Evolutionary conservation across 1,140 invertebrate species (phyloP).

Genomic region (Caenorhabditis inopinata): DNA sequence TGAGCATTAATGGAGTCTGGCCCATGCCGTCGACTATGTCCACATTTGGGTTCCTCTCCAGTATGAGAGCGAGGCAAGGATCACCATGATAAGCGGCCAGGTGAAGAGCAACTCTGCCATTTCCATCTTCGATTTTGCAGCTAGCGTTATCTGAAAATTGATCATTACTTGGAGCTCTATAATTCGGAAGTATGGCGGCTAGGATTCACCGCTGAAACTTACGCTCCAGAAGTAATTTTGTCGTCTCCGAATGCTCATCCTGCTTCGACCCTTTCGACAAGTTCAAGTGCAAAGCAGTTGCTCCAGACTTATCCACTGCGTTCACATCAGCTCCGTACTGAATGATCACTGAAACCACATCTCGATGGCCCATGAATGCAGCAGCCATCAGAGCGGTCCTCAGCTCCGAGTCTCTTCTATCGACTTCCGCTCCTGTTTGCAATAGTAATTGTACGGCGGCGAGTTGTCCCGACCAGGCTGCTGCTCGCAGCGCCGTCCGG

Average conservation of each 20-base stretch:
- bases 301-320: conserved; percentile 44
- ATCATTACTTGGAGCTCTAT: too few relatives aligned
- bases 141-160: conserved; percentile 19
- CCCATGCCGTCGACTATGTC: conserved; percentile 42
- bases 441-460: conserved; percentile 15
- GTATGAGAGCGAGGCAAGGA: conserved; percentile 14
- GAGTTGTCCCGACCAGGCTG: conserved; percentile 45
- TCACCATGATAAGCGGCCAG: conserved; percentile 48
- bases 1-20: conserved; percentile 46
- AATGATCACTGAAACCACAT: conserved; percentile 38
- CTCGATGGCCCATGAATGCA: conserved; percentile 48
- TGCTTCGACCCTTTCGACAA: conserved; percentile 46
- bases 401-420: conserved; percentile 45
- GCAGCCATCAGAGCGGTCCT: conserved; percentile 50
- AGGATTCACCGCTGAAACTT: not conserved
- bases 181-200: too few relatives aligned
- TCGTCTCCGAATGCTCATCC: conserved; percentile 37
- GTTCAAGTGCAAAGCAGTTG: conserved; percentile 47
- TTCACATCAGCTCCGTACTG: conserved; percentile 35
- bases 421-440: conserved; percentile 40
- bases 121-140: conserved; percentile 5
- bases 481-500: conserved; percentile 46
- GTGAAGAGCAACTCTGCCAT: conserved; percentile 43
- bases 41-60: conserved; percentile 16
- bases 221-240: conserved; percentile 19